Base-by-base conservation (phyloP, 2,888 invertebrate genomes). In the Xanthostigma xanthostigma region DNA sequence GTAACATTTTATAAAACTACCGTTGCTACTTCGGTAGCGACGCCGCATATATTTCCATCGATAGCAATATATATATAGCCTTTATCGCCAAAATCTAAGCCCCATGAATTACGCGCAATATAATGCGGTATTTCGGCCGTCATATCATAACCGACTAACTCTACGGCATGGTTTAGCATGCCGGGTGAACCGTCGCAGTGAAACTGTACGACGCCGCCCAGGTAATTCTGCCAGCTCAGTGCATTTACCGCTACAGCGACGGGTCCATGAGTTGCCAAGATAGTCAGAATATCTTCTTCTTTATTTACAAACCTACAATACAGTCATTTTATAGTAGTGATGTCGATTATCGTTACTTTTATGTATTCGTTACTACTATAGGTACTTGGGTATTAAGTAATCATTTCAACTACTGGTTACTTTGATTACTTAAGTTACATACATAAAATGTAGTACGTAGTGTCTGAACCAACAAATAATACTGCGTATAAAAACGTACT, bases 21-120 rank as follows among this genome's bases (percentile, higher is more conserved):
- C 5, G 73, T 66, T n/a, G 82, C 75, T 1, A 84, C 83, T 65
- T 84, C 81, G 56, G 79, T 77, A 3, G 81, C 84, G 50, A 86
- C 62, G 1, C 90, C 89, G 62, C 91, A 92, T 13, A 84, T 68
- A 63, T 91, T 89, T 36, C 64, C 68, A 2, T 87, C 87, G 37
- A 85, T 73, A 1, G 81, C 84, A 48, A 91, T 68, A 56, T 84
- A 78, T 8, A 90, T 59, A 60, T 88, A 90, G 0, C 91, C 91
- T 27, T 71, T 66, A 54, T 81, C 73, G 0, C 90, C 91, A 59
- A 84, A 91, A 8, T 75, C 72, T 4, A 70, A 59, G 0, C 90
- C 90, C 91, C 91, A 92, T 0, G 89, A 88, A 67, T 91, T 91
- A 57, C 84, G 76, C 0, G 84, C 82, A 44, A 91, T 86, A 63